Percentiles rank a stretch among this genome's conserved stretches.
These are phyloP conservation scores for Rhogogaster chlorosoma DNA, from an alignment of 2,888 invertebrate genomes.

Conservation along the genomic window DNA sequence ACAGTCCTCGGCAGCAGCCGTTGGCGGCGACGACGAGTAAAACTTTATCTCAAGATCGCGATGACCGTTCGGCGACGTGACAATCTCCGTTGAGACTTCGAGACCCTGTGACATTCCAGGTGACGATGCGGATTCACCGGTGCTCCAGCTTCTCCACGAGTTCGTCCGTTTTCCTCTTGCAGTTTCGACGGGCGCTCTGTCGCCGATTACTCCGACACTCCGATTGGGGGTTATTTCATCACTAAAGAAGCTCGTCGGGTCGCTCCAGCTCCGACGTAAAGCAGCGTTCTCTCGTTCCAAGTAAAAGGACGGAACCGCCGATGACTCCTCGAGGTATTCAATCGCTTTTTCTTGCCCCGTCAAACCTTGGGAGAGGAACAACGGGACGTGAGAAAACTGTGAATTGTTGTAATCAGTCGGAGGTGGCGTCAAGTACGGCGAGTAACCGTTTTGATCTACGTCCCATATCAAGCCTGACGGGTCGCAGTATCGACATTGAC, in stretches of 20 bases:
- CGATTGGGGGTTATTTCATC: conserved; percentile 73
- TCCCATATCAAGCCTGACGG: conserved; percentile 89
- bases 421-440: conserved; percentile 79
- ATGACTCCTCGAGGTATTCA: conserved; percentile 77
- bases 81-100: conserved; percentile 88
- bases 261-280: conserved; percentile 83
- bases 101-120: conserved; percentile 77
- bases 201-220: conserved; percentile 76
- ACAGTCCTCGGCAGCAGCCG: conserved; percentile 71
- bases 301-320: conserved; percentile 79
- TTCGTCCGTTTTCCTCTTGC: conserved; percentile 34
- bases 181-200: conserved; percentile 69
- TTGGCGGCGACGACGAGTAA: conserved; percentile 83
- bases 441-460: conserved; percentile 82
- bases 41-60: conserved; percentile 89
- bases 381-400: conserved; percentile 59
- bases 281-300: conserved; percentile 77
- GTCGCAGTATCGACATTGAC: conserved; percentile 88
- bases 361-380: conserved; percentile 61
- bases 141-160: conserved; percentile 26
- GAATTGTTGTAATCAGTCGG: conserved; percentile 57
- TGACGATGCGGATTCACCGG: background rate
- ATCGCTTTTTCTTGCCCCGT: conserved; percentile 60
- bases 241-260: conserved; percentile 79
- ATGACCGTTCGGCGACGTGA: conserved; percentile 88